Percentiles rank a stretch among this genome's conserved stretches.
Conservation (phyloP, 2,797 vertebrate genomes). For the Leucoraja ocellata region DNA sequence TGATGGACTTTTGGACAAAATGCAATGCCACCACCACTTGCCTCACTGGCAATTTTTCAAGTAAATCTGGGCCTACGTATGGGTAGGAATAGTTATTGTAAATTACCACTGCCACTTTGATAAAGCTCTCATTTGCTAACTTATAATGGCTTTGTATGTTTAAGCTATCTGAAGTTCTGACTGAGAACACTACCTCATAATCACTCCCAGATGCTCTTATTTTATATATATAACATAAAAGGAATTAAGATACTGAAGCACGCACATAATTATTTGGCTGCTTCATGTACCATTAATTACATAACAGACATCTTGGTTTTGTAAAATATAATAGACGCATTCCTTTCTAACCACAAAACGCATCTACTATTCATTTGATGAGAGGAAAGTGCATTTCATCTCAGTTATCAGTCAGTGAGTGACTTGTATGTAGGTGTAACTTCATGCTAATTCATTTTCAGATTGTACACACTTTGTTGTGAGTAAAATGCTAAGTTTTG, state of each 20-base stretch:
- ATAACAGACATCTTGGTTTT: neutral
- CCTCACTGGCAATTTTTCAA: neutral
- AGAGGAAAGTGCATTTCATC: neutral
- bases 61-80: neutral
- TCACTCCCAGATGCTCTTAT: neutral
- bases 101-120: neutral
- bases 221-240: neutral
- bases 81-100: neutral
- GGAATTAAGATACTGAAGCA: neutral
- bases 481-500: neutral
- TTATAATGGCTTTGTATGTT: neutral
- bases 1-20: neutral
- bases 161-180: neutral
- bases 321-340: neutral
- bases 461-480: neutral
- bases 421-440: neutral
- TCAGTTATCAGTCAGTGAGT: neutral
- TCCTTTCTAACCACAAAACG: neutral
- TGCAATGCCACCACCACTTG: too few relatives aligned
- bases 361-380: neutral
- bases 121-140: neutral
- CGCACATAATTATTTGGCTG: neutral
- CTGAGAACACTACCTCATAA: neutral
- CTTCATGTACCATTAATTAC: neutral
- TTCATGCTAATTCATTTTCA: neutral